A percentile compares a stretch with the other conserved stretches of the same genome.
Conservation (phyloP, 2,797 vertebrate species). For the Girardinus metallicus region DNA sequence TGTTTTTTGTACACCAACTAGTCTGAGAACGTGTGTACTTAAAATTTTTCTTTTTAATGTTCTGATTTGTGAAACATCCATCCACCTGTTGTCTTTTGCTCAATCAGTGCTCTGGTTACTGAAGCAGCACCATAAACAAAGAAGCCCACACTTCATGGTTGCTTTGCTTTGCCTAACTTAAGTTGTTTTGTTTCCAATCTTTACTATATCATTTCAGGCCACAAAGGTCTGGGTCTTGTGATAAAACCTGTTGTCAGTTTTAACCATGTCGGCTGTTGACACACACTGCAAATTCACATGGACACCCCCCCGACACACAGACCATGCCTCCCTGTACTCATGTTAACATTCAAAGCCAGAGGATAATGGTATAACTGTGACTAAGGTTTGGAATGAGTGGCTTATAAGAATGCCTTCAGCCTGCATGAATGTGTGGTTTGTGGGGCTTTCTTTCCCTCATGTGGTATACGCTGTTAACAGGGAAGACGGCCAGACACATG, state of each 20-base stretch:
- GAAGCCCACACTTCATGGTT: neutral
- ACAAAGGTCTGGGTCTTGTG: constrained; percentile 67
- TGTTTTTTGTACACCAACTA: neutral
- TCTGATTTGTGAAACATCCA: too few species aligned
- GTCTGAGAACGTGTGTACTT: neutral
- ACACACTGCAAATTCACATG: constrained; percentile 29
- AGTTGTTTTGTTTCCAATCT: constrained; percentile 65
- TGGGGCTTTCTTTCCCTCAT: constrained; percentile 8
- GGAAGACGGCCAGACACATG: constrained; percentile 59
- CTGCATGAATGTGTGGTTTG: constrained; percentile 41
- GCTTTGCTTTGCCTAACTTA: constrained; percentile 29
- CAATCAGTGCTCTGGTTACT: too few species aligned
- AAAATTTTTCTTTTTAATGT: too few species aligned
- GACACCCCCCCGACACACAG: constrained; percentile 14
- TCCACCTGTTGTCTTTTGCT: too few species aligned
- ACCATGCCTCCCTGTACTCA: constrained; percentile 39
- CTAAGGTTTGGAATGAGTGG: constrained; percentile 51
- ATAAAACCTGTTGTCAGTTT: constrained; percentile 73
- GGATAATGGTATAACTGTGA: constrained; percentile 67
- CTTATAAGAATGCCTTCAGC: constrained; percentile 47
- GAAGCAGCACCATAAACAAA: too few species aligned
- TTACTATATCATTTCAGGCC: constrained; percentile 47
- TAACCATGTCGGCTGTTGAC: constrained; percentile 69
- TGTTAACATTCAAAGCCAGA: constrained; percentile 65
- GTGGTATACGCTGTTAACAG: constrained; percentile 59